Evolutionary conservation across 2,113 vertebrate genomes (phyloP), one percentile per base, ranked within the genome.

Genomic region (Fregata magnificens): DNA sequence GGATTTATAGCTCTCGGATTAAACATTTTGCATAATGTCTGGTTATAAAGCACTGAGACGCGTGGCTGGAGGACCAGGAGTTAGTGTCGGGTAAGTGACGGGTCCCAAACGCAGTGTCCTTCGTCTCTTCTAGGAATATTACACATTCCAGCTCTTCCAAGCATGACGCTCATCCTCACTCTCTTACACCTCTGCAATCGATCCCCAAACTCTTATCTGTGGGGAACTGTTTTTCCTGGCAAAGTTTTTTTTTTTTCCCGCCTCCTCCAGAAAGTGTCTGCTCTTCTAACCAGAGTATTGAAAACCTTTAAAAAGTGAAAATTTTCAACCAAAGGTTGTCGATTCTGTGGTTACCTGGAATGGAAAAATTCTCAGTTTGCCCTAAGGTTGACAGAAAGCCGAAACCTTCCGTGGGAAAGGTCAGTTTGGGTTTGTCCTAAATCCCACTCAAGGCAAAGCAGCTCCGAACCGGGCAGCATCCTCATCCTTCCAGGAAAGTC

Each of bases 121-220:
- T 34, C 10, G 1, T 32, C 50, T 50, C 59, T n/a, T 24, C 88
- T 18, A 55, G 52, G 74, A 63, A 73, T 78, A 45, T 29, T 0
- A n/a, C 66, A 44, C 21, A 3, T 69, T 70, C 67, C 72, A 6
- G 59, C 77, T 61, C 84, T 36, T 50, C 69, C 77, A 19, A 14
- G 72, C 34, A 14, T 21, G 56, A n/a, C n/a, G 56, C 76, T 62
- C 93, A 28, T 44, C 91, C 73, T 82, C 69, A 2, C 77, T 34
- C 77, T 34, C 56, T 17, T 24, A 7, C 1, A 17, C 21, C 19
- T 45, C 70, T 49, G 28, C 0, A 1, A 32, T 8, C 5, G 5
- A 56, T 31, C 31, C 78, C 31, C 56, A 19, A 28, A 22, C 40
- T 62, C 63, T 36, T 31, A 18, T 3, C 22, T 47, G 25, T 11